Base-by-base conservation (phyloP, 2,797 vertebrate species). In the Arnoldichthys spilopterus region DNA sequence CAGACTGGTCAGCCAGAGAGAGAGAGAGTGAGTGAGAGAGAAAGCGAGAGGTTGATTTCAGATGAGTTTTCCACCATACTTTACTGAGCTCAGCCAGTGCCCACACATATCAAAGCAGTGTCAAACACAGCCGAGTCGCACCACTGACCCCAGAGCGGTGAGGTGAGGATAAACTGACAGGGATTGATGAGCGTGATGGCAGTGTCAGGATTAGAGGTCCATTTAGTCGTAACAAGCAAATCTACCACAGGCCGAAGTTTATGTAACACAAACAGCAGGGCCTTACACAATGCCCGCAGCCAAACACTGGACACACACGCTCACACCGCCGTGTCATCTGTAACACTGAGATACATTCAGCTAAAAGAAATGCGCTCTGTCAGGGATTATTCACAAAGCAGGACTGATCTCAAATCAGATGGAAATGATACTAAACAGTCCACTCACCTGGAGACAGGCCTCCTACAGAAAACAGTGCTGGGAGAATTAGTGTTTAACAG, bases 321-420 rank as follows among this genome's bases (percentile, higher is more conserved):
- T 3, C 34, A 37, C 34, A 3, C 34, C 16, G 15, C 43, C 2
- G 51, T 53, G 30, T 18, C 16, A 43, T 24, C 24, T 71, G 40
- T 84, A 53, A 37, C 76, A 80, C 77, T 64, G 28, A 71, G 7
- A 64, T 66, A 64, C 66, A 24, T 18, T 32, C 45, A 24, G 32
- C 34, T 20, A 1, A 74, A 28, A 15, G 7, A 58, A 67, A 15
- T 13, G 9, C 28, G 4, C 28, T 18, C 20, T 32, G 34, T 66
- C 26, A 37, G 51, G 30, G 22, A 30, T 45, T 47, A 63, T 43
- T 78, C 20, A 54, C 62, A 6, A 63, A 40, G 2, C 59, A 16
- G 2, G 18, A 24, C 58, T 61, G 26, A 32, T 30, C 26, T 18
- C 4, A 13, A 58, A 15, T 58, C 54, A 26, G 22, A 26, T 12